Base-by-base conservation (phyloP, 2,797 vertebrate species). In the Malacoraja senta region DNA sequence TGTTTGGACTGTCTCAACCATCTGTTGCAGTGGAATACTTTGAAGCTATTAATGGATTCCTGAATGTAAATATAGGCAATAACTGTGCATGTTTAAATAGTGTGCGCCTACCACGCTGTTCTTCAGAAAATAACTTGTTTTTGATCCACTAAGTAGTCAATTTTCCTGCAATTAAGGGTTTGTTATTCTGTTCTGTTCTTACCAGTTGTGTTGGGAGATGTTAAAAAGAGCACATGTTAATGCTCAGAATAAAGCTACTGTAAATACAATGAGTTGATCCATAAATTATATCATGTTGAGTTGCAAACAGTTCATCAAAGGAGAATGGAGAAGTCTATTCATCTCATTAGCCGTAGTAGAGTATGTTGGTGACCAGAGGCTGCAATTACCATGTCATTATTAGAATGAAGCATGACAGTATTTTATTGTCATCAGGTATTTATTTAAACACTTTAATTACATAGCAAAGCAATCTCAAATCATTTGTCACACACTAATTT, bases 381-480 rank as follows among this genome's bases (percentile, higher is more conserved):
- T 92, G 90, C 76, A 92, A 93, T 93, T 93, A 93, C 32, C 29
- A 76, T 53, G 78, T 79, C 32, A 65, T 93, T 72, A 93, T 71
- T 63, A 81, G 61, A 71, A 90, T 93, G 91, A 93, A 93, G 93
- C 93, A 91, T 92, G 83, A 84, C 88, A 78, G 74, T 35, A 79
- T 77, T 93, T 77, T 74, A 29, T 79, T 74, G 93, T 86, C 63
- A 86, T 78, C 68, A 63, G 86, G 65, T 77, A 86, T 94, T 91
- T 93, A 93, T 90, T 90, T 84, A 79, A 65, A 92, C 58, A 93
- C 68, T 80, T 93, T 93, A 93, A 93, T 93, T 94, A 93, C 74
- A 88, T n/a, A 80, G n/a, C 38, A 68, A 71, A 91, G 84, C 88
- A 80, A 91, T 71, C 53, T 21, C 53, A 74, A 74, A 68, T 91